Evolutionary conservation across 2,113 vertebrate species (phyloP).

Genomic region (Sisor rabdophorus): DNA sequence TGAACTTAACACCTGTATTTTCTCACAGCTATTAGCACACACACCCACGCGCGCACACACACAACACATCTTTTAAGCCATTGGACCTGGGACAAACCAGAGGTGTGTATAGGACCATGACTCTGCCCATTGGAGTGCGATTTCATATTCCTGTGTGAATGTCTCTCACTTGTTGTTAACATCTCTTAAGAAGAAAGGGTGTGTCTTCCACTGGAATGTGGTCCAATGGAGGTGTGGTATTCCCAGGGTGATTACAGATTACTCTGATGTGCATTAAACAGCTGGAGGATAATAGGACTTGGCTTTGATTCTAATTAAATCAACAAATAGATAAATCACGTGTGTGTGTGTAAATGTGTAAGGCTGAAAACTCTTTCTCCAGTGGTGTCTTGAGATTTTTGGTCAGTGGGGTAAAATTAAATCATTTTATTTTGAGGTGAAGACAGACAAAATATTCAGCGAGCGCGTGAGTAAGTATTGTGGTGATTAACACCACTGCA

Average conservation of each 20-base stretch:
- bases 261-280: not conserved
- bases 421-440: too few species aligned
- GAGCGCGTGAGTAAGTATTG: too few species aligned
- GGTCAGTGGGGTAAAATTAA: too few species aligned
- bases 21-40: not conserved
- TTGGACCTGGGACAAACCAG: not conserved
- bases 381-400: too few species aligned
- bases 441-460: too few species aligned
- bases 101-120: not conserved
- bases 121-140: not conserved
- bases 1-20: not conserved
- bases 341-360: not conserved
- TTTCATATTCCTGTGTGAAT: not conserved
- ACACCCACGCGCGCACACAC: not conserved
- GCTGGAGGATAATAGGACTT: not conserved
- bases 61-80: not conserved
- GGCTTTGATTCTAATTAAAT: not conserved
- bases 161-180: not conserved
- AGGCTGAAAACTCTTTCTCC: too few species aligned
- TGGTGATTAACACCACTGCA: too few species aligned
- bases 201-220: conserved; percentile 1
- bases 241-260: not conserved
- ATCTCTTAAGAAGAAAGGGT: not conserved
- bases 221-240: not conserved
- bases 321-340: not conserved